Conservation (phyloP, 1,140 invertebrate species). For the Rhopalosiphum maidis region DNA sequence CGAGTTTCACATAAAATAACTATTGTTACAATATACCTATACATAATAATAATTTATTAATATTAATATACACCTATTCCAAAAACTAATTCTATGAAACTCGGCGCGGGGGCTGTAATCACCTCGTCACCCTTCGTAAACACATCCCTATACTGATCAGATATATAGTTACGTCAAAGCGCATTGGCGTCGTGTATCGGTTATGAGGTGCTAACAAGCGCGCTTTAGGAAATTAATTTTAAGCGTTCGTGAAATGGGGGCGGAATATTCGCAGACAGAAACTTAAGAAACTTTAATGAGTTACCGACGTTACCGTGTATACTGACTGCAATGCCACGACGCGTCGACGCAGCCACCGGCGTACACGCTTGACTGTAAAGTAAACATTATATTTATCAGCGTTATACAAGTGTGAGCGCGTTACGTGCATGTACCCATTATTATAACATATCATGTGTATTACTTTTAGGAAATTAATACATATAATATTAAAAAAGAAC, state of each 20-base stretch:
- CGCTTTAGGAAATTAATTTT: neutral
- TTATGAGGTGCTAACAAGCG: neutral
- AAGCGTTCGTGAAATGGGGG: neutral
- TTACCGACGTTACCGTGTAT: neutral
- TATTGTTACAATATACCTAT: too few relatives aligned
- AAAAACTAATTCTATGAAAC: neutral
- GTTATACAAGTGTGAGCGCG: neutral
- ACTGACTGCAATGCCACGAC: too few relatives aligned
- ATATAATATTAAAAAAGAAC: neutral
- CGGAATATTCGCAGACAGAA: neutral
- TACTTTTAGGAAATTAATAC: neutral
- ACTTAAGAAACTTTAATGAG: neutral
- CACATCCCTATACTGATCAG: neutral
- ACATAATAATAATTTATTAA: neutral
- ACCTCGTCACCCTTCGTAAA: too few relatives aligned
- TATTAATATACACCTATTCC: neutral
- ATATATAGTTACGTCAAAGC: neutral
- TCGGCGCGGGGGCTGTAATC: neutral
- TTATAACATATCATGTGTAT: neutral
- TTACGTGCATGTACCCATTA: neutral
- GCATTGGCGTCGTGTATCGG: neutral
- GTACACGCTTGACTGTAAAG: neutral
- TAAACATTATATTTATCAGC: neutral
- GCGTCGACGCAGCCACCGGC: too few relatives aligned
- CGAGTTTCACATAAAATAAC: too few relatives aligned